Base-by-base conservation (phyloP, 2,888 invertebrate genomes). In the Mechanitis mazaeus region DNA sequence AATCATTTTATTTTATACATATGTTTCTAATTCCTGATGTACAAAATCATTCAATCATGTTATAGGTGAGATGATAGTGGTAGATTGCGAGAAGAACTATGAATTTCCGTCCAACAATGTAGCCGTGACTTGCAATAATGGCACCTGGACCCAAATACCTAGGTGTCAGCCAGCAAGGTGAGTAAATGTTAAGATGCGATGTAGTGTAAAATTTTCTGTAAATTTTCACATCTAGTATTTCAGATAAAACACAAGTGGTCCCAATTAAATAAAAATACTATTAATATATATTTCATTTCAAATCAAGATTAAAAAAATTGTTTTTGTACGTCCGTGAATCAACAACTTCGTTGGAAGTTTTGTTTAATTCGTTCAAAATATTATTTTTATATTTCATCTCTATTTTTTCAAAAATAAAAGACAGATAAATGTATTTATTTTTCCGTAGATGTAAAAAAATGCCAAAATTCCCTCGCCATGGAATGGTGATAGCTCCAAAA, bases 401-500 rank as follows among this genome's bases (percentile, higher is more conserved):
- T 5, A 35, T 5, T 35, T 35, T 35, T 3, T 35, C 1, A 35
- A 35, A 6, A 42, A 9, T 42, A 42, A 42, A 42, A 9, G 9
- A 9, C 11, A 3, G 35, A 42, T 33, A 45, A 1, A 45, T 4
- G 33, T 42, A 28, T 3, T 28, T 7, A 9, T n/a, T 33, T 56
- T 33, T 42, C 68, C 92, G 86, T 61, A 93, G 96, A 38, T 97
- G 98, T 80, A 95, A 95, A 75, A 91, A 85, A 72, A 93, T 97
- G 91, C 98, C 98, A 0, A 94, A 92, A 64, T 91, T 94, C 3
- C 97, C 99, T 0, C 94, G 95, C 59, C 95, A 98, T 75, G 98
- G 99, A 0, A 96, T 98, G 94, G 97, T 98, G 3, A 95, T 99
- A 62, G 99, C 98, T 1, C 97, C 98, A 0, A 98, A 98, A 78